A percentile compares a stretch with the other conserved stretches of the same genome.
Conservation (phyloP, 2,888 invertebrate species). For the Trichogramma evanescens region DNA sequence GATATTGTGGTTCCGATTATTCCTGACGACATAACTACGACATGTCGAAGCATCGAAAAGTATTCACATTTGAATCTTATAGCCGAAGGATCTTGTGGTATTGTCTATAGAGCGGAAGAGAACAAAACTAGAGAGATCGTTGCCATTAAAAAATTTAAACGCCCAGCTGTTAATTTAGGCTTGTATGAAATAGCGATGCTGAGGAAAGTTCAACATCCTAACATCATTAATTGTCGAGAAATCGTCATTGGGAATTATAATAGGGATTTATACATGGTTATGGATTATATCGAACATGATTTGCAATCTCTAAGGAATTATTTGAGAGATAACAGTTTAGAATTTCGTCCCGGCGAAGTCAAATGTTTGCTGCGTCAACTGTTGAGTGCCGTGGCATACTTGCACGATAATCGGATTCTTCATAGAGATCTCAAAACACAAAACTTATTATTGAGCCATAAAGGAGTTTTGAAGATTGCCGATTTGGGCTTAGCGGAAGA, state of each 20-base stretch:
- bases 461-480: conserved; percentile 74
- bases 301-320: conserved; percentile 97
- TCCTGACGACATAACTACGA: too few relatives aligned
- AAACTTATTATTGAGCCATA: conserved; percentile 90
- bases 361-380: conserved; percentile 93
- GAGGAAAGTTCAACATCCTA: conserved; percentile 83
- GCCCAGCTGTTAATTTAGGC: conserved; percentile 99
- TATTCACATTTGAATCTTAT: conserved; percentile 96
- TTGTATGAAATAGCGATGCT: conserved; percentile 96
- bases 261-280: conserved; percentile 96
- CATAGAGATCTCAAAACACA: conserved; percentile 98
- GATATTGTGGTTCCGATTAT: too few relatives aligned
- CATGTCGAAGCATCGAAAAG: conserved; percentile 94
- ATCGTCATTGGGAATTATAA: conserved; percentile 99
- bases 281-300: conserved; percentile 99
- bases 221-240: conserved; percentile 96
- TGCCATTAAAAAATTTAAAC: conserved; percentile 94
- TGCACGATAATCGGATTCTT: conserved; percentile 99
- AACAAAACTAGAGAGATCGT: conserved; percentile 96
- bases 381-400: conserved; percentile 84
- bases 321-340: conserved; percentile 85
- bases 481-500: conserved; percentile 98
- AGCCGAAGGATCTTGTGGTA: conserved; percentile 98
- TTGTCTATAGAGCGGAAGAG: conserved; percentile 93
- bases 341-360: conserved; percentile 75